A percentile compares a stretch with the other conserved stretches of the same genome.
Conservation (phyloP, 1,140 invertebrate genomes). For the Sitophilus oryzae region DNA sequence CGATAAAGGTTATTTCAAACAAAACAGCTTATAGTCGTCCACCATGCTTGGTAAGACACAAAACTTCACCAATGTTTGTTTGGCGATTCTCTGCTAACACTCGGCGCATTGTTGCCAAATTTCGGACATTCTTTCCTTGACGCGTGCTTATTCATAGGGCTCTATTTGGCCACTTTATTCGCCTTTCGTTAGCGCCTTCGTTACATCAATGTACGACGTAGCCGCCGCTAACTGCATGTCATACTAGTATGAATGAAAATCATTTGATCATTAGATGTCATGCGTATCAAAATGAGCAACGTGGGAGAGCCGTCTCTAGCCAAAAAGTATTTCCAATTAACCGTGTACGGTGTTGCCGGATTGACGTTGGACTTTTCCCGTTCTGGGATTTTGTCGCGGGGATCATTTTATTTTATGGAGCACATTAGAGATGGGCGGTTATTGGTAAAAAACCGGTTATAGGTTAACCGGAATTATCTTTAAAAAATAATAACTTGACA, state of each 20-base stretch:
- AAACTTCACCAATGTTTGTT: constrained; percentile 23
- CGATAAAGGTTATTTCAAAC: constrained; percentile 17
- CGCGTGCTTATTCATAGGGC: not conserved
- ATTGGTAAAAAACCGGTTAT: too few relatives aligned
- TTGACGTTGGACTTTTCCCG: not conserved
- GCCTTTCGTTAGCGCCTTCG: too few relatives aligned
- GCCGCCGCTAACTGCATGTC: not conserved
- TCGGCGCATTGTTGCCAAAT: constrained; percentile 15
- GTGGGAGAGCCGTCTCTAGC: not conserved
- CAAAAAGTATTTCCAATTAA: constrained; percentile 6
- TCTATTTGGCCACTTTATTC: too few relatives aligned
- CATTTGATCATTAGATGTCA: constrained; percentile 11
- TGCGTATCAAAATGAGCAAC: constrained; percentile 11
- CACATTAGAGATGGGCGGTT: too few relatives aligned
- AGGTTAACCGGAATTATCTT: too few relatives aligned
- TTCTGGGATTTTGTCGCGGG: not conserved
- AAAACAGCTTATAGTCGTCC: constrained; percentile 11
- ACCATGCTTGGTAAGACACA: constrained; percentile 20
- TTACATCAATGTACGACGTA: not conserved
- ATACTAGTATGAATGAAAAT: constrained; percentile 11
- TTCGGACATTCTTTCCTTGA: constrained; percentile 8
- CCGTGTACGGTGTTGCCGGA: not conserved
- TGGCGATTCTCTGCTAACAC: constrained; percentile 19
- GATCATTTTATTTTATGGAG: too few relatives aligned
- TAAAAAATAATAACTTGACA: too few relatives aligned